phyloP scores from a whole-genome alignment of 2,797 vertebrate species.

The Jordanella pulchra region DNA sequence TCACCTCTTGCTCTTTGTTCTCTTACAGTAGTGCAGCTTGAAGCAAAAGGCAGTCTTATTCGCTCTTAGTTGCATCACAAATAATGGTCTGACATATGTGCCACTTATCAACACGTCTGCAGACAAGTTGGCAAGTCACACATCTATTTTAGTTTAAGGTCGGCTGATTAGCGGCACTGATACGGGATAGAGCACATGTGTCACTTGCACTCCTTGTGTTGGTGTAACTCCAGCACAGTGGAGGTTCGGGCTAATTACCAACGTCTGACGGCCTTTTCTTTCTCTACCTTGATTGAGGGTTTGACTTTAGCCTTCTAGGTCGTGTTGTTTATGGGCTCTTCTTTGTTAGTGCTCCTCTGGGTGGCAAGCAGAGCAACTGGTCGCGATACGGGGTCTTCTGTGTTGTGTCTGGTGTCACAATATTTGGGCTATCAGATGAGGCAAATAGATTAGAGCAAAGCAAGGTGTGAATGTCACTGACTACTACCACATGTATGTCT shows the following conservation, averaged over 20 bases:
- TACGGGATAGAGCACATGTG: slow-evolving; percentile 64
- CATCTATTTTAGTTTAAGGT: slow-evolving; percentile 80
- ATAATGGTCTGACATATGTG: slow-evolving; percentile 78
- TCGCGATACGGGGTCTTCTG: slow-evolving; percentile 60
- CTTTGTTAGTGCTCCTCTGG: slow-evolving; percentile 56
- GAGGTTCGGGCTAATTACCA: slow-evolving; percentile 73
- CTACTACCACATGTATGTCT: slow-evolving; percentile 55
- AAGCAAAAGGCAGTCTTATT: slow-evolving; percentile 36
- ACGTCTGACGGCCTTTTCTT: slow-evolving; percentile 64
- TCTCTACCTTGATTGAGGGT: slow-evolving; percentile 63
- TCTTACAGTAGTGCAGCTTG: slow-evolving; percentile 52
- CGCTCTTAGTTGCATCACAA: slow-evolving; percentile 70
- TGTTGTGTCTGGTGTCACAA: slow-evolving; percentile 78
- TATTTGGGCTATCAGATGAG: slow-evolving; percentile 77
- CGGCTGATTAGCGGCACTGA: slow-evolving; percentile 75
- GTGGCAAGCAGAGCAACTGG: slow-evolving; percentile 49
- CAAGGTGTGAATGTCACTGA: slow-evolving; percentile 76
- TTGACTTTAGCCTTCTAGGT: slow-evolving; percentile 68
- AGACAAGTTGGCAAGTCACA: slow-evolving; percentile 78
- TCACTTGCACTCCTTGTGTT: slow-evolving; percentile 65
- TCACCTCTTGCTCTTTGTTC: slow-evolving; percentile 76
- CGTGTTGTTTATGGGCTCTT: slow-evolving; percentile 43
- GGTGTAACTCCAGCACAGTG: slow-evolving; percentile 67
- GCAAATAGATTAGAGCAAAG: slow-evolving; percentile 76
- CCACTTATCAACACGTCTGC: slow-evolving; percentile 83